Base-by-base conservation (phyloP, 2,797 vertebrate genomes). In the Orientallactaga sibirica region DNA sequence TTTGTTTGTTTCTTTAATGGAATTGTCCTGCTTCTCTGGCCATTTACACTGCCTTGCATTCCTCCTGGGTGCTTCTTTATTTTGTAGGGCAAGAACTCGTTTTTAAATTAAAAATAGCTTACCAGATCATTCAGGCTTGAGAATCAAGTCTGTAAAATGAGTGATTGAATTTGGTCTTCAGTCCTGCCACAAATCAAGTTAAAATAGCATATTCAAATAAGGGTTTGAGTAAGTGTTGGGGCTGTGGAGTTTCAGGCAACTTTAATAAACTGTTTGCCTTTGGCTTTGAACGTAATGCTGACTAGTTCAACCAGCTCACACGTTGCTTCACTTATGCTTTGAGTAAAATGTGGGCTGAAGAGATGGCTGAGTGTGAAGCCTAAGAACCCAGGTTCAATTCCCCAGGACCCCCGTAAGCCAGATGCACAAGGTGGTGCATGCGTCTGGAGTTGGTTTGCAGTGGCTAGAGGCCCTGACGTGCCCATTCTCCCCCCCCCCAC, bases 71-170 rank as follows among this genome's bases (percentile, higher is more conserved):
- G 58, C 75, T 93, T 77, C 55, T 89, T 58, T 92, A 68, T 87
- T 95, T 96, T 97, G 88, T 94, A 95, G 93, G 93, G 71, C 95
- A 94, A 95, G 78, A 87, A 68, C 94, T 95, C 62, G 80, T 93
- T 97, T 96, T 96, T 83, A 95, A 97, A 90, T 96, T 96, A 92
- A 94, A 97, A 96, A 87, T 84, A 92, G 95, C 85, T 91, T 94
- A 87, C 75, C 16, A 16, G 92, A 95, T 95, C 90, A 61, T 71
- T 94, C 91, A 92, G 76, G 64, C 67, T 84, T 88, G 80, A 90
- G 73, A 94, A 82, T 81, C 25, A 77, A 81, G 80, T 95, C 88
- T 78, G 92, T 95, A 84, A 96, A 92, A 86, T 52, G 75, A 95
- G 67, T 91, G 90, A 76, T 85, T 96, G 95, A 88, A 91, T 96